Percentiles rank a stretch among this genome's conserved stretches.
These are phyloP conservation scores for Parauchenoglanis punctatus DNA, from an alignment of 2,797 vertebrate genomes.

Conservation along the genomic window DNA sequence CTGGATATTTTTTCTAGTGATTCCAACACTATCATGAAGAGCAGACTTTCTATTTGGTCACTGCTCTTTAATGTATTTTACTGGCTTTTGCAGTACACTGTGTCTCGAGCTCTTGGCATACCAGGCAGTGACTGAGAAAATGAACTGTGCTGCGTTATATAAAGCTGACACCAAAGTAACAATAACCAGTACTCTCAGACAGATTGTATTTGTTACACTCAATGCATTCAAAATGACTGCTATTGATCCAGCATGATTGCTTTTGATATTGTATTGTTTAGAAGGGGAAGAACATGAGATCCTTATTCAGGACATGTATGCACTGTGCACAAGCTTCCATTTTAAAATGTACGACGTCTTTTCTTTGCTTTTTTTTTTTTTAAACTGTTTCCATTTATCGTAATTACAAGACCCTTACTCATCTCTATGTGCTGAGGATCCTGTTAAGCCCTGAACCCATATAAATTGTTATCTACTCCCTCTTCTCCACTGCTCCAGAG, in stretches of 20 bases:
- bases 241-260: constrained; percentile 21
- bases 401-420: not conserved
- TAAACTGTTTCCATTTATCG: constrained; percentile 11
- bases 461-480: not conserved
- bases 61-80: not conserved
- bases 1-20: not conserved
- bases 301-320: not conserved
- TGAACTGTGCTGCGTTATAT: not conserved
- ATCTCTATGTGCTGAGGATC: not conserved
- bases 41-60: not conserved
- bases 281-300: not conserved
- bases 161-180: constrained; percentile 7
- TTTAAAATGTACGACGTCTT: not conserved
- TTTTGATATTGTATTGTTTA: not conserved
- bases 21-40: not conserved
- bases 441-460: not conserved
- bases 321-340: not conserved
- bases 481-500: constrained; percentile 1
- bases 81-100: not conserved
- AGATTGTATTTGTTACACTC: not conserved
- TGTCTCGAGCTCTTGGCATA: not conserved
- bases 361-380: not conserved
- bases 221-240: constrained; percentile 3
- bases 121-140: not conserved
- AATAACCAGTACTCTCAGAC: constrained; percentile 9